Base-by-base conservation (phyloP, 2,888 invertebrate species). In the Drosophila falleni region DNA sequence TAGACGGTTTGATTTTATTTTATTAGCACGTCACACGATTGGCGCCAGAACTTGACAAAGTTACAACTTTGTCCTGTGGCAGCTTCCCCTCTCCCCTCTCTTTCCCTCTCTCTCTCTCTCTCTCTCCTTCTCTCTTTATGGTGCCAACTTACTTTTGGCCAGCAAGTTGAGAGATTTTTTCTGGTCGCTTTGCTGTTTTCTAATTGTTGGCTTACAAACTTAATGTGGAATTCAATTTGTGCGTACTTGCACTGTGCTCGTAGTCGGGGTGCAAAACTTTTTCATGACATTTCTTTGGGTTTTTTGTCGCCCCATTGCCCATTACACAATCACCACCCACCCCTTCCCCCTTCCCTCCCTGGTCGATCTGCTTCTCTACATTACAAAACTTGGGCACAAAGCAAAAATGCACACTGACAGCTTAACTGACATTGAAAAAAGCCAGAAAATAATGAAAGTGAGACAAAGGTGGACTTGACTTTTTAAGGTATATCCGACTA, bases 151-250 rank as follows among this genome's bases (percentile, higher is more conserved):
- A 49, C 50, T 72, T 63, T 54, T 71, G 65, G 55, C 58, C 65
- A 61, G 11, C 39, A 64, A 44, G 47, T 53, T 44, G 51, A 10
- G 8, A 11, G 35, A n/a, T 71, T 74, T 82, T 76, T 74, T 75
- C 70, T 87, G 75, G 75, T 87, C 86, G 78, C 78, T 87, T 88
- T 89, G 89, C 85, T 88, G 75, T 78, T 78, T 80, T 90, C 91
- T 91, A 91, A 91, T 91, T 91, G 91, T 90, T 90, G 89, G 90
- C 91, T 91, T 91, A 91, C 89, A 91, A 83, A 81, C 84, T 82
- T 84, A 82, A 86, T 78, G 81, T 74, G 82, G 81, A 90, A 90
- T 89, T 90, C 90, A 90, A 87, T 89, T 87, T 85, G 80, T 69
- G 79, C 70, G 83, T 65, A 61, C 55, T 66, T 70, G 62, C 75